Base-by-base conservation (phyloP, 2,113 vertebrate genomes). In the Zosterops borbonicus region DNA sequence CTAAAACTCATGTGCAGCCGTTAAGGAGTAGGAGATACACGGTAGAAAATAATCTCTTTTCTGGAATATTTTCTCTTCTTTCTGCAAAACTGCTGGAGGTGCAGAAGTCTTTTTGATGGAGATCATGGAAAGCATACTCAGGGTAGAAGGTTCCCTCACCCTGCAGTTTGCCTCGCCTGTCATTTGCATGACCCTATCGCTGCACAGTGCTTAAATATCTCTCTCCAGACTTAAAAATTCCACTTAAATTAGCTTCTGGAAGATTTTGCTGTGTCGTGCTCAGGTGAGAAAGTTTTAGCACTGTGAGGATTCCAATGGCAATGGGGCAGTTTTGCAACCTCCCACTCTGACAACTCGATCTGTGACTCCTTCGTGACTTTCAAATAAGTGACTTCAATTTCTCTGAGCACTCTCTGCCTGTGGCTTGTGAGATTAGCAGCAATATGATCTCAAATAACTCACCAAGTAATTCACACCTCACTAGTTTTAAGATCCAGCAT, bases 401-500 rank as follows among this genome's bases (percentile, higher is more conserved):
- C n/a, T 58, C 46, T 44, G 24, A 79, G 35, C 12, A 29, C 9
- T 37, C 27, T 47, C 56, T 74, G 44, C 53, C 44, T 10, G 0
- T 70, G 52, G 41, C 11, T 78, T 83, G 42, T 63, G 47, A 80
- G 39, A 92, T 90, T 50, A 78, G 60, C 64, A 77, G 52, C 68
- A 70, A 60, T 39, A 7, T 47, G 29, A 88, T 83, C 68, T 55
- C 63, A 47, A 44, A 71, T 78, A 83, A 68, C 53, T 90, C 78
- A 64, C 55, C 1, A 2, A 93, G 68, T 60, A 47, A 31, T 81
- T 90, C 64, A 81, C 37, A 91, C 70, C 31, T 95, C 81, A 33
- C 64, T 88, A 52, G 24, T 70, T 94, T 74, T 75, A 90, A 70
- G 87, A 90, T 78, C 39, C 55, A 88, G 14, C 71, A 29, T 88